Base-by-base conservation (phyloP, 1,140 invertebrate species). In the Calliopsis andreniformis region DNA sequence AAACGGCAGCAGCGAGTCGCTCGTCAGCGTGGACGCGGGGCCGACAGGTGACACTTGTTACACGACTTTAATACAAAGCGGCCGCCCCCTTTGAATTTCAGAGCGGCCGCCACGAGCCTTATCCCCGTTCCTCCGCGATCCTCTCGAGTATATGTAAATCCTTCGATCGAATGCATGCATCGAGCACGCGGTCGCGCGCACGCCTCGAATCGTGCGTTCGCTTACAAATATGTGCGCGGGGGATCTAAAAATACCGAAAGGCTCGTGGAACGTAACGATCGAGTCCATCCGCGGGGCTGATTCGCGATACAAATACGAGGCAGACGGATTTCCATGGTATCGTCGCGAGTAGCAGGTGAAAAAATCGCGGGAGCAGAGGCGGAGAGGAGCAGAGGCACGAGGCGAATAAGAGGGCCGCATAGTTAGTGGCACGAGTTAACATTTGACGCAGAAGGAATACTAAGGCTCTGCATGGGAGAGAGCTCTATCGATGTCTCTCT, bases 371-470 rank as follows among this genome's bases (percentile, higher is more conserved):
- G 35, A 59, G 55, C 28, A 47, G n/a, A 20, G 28, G 16, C 12
- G 47, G n/a, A 28, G 42, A 69, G 66, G 1, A 18, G 49, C 2
- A 14, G 47, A 61, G 58, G 56, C 58, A 58, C 45, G 64, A 79
- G 76, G 51, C 47, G 56, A 73, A 70, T 62, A 68, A 58, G 64
- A 62, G 70, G 49, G 68, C 56, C 71, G 83, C 83, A 76, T 81
- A 76, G 79, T 82, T 82, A 84, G 79, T 73, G 56, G 84, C 83
- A 79, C 80, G 84, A 86, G 82, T 79, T 85, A 83, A 85, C 85
- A 83, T 86, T 87, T 87, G 80, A 86, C 83, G 86, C 80, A 77
- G 70, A n/a, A 78, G 78, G 85, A 86, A 86, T 86, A 86, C 86
- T 85, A 85, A 86, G 80, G 70, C 66, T 77, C 80, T 80, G 83